Evolutionary conservation across 2,888 invertebrate genomes (phyloP), one percentile per base, ranked within the genome.

Genomic region (Hesperia comma): DNA sequence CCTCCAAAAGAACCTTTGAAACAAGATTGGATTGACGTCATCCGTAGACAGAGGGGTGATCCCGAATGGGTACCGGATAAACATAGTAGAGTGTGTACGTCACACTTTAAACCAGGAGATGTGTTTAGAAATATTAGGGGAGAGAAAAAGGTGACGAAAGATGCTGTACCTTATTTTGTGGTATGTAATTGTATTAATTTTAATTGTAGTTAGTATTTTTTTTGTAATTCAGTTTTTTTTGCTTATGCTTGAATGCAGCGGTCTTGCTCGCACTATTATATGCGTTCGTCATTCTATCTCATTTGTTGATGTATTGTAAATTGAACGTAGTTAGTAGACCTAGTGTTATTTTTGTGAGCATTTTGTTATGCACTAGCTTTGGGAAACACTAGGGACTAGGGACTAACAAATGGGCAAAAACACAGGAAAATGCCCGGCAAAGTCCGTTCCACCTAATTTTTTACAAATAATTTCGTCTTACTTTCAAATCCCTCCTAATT

Each of bases 31-130:
- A 51, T 51, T 26, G 51, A 51, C 2, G 12, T 26, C 7, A 21
- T 51, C 0, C 51, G 51, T 21, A 51, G 5, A 14, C 17, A 51
- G 12, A 51, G 51, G 6, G 6, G 26, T 14, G 51, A 51, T 14
- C 51, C 51, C 6, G 21, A 26, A 6, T 51, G 51, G 51, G 14
- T 12, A n/a, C 51, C 51, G 6, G 26, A 10, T 5, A 14, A 6
- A 14, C 21, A 51, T 26, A 51, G 51, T 51, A 51, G 51, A 8
- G 51, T 51, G 51, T 51, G 51, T 51, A 51, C 51, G 10, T 14
- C 6, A 26, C 51, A 19, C 33, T 55, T 55, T 55, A 55, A 55
- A 15, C 37, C 37, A 33, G 55, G 55, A 37, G 5, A 26, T 26
- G 14, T 51, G 14, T 14, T 26, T 26, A 51, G 14, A 26, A 26